A percentile compares a stretch with the other conserved stretches of the same genome.
phyloP scores from a whole-genome alignment of 2,888 invertebrate species.

The Ophonus ardosiacus region DNA sequence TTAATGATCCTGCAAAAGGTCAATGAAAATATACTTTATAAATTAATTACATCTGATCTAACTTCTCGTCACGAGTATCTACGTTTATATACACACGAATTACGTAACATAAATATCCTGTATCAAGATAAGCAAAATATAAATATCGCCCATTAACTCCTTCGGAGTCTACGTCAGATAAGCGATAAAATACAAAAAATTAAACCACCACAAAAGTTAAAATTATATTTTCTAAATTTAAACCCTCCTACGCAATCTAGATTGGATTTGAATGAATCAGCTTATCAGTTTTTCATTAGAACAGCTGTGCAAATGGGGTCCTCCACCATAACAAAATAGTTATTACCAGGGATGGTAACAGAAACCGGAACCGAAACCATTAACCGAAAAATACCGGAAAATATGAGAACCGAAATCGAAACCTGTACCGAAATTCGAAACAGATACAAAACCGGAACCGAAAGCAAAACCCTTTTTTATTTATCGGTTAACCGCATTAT shows the following conservation, averaged over 20 bases:
- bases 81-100: neutral
- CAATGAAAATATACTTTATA: neutral
- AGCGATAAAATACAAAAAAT: neutral
- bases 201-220: neutral
- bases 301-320: neutral
- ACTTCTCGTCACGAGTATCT: neutral
- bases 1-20: neutral
- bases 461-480: too few species aligned
- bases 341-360: too few species aligned
- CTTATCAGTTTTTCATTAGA: neutral
- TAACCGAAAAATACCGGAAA: too few species aligned
- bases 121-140: too few species aligned
- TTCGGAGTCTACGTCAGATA: neutral
- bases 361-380: too few species aligned
- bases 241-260: neutral
- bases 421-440: too few species aligned
- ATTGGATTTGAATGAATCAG: neutral
- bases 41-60: constrained; percentile 1
- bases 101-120: neutral
- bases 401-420: too few species aligned
- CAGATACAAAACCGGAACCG: too few species aligned
- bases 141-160: neutral
- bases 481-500: too few species aligned
- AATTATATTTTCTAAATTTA: neutral
- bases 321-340: too few species aligned